These are phyloP conservation scores for Mycteria americana DNA, from an alignment of 2,797 vertebrate species.

Conservation along the genomic window DNA sequence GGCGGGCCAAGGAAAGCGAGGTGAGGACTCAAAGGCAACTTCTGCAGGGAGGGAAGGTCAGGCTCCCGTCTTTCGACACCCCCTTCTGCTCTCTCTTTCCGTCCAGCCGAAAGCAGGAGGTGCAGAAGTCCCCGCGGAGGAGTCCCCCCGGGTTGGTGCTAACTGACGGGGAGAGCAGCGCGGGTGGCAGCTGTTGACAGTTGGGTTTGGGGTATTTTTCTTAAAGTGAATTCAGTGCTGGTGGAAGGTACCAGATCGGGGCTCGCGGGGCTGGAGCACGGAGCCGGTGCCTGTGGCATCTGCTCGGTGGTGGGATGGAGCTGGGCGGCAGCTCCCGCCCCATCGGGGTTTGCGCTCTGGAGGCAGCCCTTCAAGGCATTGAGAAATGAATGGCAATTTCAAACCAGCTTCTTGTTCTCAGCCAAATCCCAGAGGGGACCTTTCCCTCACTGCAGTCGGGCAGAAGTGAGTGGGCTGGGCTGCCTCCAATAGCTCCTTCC, in stretches of 20 bases:
- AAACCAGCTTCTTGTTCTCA: conserved; percentile 13
- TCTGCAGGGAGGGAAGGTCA: neutral
- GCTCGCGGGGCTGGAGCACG: accelerated
- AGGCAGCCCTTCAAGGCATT: neutral
- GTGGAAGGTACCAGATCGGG: neutral
- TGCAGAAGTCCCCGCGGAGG: neutral
- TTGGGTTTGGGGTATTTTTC: neutral
- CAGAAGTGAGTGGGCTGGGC: conserved; percentile 49
- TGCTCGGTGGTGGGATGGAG: neutral
- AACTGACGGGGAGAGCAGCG: neutral
- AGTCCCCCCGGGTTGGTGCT: neutral
- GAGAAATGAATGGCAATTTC: neutral
- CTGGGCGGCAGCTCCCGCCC: neutral
- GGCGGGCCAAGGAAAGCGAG: neutral
- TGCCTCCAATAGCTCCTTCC: conserved; percentile 41
- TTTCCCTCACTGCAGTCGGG: conserved; percentile 30
- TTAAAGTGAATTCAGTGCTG: conserved; percentile 41
- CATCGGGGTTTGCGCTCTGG: neutral
- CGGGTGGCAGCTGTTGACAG: neutral
- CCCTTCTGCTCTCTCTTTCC: neutral
- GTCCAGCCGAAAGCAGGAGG: neutral
- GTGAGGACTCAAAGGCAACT: neutral
- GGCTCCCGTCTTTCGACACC: accelerated
- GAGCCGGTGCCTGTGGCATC: neutral
- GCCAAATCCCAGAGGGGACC: conserved; percentile 20